Evolutionary conservation across 2,113 vertebrate genomes (phyloP).

Genomic region (Malaclemys terrapin): DNA sequence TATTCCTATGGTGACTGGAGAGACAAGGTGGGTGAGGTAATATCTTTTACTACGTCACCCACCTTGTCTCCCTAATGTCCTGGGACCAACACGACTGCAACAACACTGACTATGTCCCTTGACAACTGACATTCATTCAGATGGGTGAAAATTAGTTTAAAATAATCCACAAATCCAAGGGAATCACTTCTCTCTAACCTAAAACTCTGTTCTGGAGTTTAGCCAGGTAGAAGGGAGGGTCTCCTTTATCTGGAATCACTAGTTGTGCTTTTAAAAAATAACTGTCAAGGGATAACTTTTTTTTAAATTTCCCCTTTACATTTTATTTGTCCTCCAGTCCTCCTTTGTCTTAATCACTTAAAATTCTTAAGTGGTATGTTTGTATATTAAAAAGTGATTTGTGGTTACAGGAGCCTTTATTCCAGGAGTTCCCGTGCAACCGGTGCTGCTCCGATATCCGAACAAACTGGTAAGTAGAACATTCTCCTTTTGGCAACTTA

Average conservation of each 20-base stretch:
- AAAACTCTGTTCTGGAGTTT: background rate
- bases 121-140: background rate
- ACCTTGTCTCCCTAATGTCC: background rate
- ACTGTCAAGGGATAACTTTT: background rate
- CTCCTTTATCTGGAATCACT: background rate
- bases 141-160: background rate
- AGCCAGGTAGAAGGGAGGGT: background rate
- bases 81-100: background rate
- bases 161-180: background rate
- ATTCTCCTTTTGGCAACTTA: background rate
- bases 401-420: conserved; percentile 92
- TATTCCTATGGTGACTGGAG: background rate
- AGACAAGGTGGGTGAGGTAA: background rate
- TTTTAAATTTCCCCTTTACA: background rate
- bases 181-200: background rate
- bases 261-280: background rate
- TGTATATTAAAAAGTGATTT: background rate
- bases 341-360: background rate
- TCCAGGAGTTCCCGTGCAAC: conserved; percentile 93
- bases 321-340: background rate
- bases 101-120: background rate
- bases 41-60: background rate
- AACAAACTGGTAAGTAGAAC: conserved; percentile 88
- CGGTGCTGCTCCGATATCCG: conserved; percentile 92
- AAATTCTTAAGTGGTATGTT: background rate